Base-by-base conservation (phyloP, 2,113 vertebrate genomes). In the Chloropsis cyanopogon region DNA sequence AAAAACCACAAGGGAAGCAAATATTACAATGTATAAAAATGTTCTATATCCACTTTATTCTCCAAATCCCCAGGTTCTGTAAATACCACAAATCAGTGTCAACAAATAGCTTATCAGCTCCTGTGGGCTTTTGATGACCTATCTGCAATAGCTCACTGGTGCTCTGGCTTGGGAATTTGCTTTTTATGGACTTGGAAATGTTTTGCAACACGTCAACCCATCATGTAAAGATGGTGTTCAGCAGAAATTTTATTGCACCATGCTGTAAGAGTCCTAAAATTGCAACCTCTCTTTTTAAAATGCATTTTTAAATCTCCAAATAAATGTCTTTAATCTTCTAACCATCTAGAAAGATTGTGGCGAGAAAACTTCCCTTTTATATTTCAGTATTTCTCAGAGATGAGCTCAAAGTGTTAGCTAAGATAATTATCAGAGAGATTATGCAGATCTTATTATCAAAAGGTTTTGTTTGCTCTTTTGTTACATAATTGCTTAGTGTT, bases 401-500 rank as follows among this genome's bases (percentile, higher is more conserved):
- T 86, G 82, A 84, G 71, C 75, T 65, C 22, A 10, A 93, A 97
- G 91, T 93, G 82, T 94, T 96, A 94, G 91, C 63, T 52, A 52
- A 92, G 92, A 61, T 96, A 97, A 97, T 95, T 95, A 96, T 56
- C 69, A 96, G 91, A 90, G 82, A 97, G 87, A 96, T 95, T 96
- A 96, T 72, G 63, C 42, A 95, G 72, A 93, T 79, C 87, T 95
- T 96, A 87, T 92, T 97, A 90, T 84, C 78, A 84, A 95, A 93
- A 90, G 92, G 66, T 87, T 92, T 91, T 91, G 86, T 96, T 95
- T 94, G 76, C 86, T 92, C 52, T 92, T 72, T 80, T 78, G 33
- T 75, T 94, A 61, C 49, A 68, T 84, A 96, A 96, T 94, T 93
- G 83, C 82, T 90, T 46, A 33, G 56, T 44, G 64, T 80, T 90